phyloP scores from a whole-genome alignment of 2,113 vertebrate genomes.

The Chloropsis cyanopogon region DNA sequence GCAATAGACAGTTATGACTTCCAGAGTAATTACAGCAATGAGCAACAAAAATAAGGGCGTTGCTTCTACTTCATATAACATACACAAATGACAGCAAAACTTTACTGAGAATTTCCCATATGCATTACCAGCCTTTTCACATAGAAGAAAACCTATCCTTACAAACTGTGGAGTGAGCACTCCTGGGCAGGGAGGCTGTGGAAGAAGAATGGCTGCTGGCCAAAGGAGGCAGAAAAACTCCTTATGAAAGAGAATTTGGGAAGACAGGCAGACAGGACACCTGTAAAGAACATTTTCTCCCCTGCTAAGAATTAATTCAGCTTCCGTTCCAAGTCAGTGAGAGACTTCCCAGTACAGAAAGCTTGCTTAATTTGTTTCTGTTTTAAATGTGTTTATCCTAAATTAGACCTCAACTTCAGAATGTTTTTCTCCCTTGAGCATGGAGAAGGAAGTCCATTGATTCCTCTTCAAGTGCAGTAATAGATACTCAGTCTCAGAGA shows the following conservation, averaged over 20 bases:
- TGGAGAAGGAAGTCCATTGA: neutral
- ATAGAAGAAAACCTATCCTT: neutral
- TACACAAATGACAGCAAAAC: neutral
- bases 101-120: neutral
- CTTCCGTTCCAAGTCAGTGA: neutral
- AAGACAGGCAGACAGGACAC: neutral
- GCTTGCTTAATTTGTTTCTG: neutral
- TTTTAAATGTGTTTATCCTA: neutral
- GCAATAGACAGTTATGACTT: neutral
- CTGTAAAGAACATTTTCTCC: neutral
- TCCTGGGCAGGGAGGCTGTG: neutral
- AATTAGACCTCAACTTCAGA: neutral
- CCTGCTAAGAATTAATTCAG: neutral
- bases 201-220: neutral
- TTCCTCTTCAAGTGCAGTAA: neutral
- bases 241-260: neutral
- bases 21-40: neutral
- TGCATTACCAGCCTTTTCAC: fast-evolving
- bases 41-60: neutral
- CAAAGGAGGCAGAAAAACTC: neutral
- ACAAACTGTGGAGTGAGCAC: neutral
- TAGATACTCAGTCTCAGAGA: neutral
- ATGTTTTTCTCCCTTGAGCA: neutral
- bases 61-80: neutral
- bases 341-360: neutral